These are phyloP conservation scores for Drosophila tripunctata DNA, from an alignment of 2,888 invertebrate species.

Conservation along the genomic window DNA sequence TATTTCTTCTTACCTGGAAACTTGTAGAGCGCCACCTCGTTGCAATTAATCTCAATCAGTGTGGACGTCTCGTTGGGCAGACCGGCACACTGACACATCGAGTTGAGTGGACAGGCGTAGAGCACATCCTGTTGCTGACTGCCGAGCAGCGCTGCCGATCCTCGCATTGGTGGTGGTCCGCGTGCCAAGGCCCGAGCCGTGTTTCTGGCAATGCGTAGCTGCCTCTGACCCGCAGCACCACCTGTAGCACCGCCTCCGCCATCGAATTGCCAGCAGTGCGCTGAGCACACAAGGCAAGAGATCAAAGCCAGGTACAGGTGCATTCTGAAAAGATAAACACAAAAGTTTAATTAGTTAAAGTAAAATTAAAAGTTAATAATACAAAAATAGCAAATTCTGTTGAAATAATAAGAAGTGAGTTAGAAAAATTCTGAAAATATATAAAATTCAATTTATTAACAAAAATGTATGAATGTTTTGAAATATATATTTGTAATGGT, in stretches of 20 bases:
- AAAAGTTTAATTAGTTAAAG: neutral
- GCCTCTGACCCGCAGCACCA: conserved; percentile 16
- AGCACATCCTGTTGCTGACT: conserved; percentile 83
- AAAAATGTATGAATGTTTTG: too few relatives aligned
- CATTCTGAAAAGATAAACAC: conserved; percentile 49
- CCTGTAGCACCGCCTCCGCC: conserved; percentile 68
- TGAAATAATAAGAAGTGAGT: too few relatives aligned
- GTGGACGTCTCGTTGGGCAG: conserved; percentile 84
- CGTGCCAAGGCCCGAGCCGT: conserved; percentile 55
- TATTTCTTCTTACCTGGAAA: conserved; percentile 83
- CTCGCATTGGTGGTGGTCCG: conserved; percentile 57
- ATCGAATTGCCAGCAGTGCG: conserved; percentile 84
- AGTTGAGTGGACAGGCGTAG: conserved; percentile 84
- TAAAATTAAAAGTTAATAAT: neutral
- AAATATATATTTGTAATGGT: too few relatives aligned
- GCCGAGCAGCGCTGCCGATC: conserved; percentile 80
- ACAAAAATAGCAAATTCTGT: too few relatives aligned
- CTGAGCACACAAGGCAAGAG: conserved; percentile 81
- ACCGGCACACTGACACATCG: conserved; percentile 84
- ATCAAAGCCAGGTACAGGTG: conserved; percentile 81
- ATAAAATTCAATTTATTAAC: too few relatives aligned
- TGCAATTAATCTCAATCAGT: conserved; percentile 85
- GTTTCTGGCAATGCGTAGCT: conserved; percentile 55
- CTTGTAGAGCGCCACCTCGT: conserved; percentile 84
- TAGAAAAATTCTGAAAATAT: too few relatives aligned